Evolutionary conservation across 2,113 vertebrate species (phyloP), one percentile per base, ranked within the genome.

Genomic region (Amazona vittata): DNA sequence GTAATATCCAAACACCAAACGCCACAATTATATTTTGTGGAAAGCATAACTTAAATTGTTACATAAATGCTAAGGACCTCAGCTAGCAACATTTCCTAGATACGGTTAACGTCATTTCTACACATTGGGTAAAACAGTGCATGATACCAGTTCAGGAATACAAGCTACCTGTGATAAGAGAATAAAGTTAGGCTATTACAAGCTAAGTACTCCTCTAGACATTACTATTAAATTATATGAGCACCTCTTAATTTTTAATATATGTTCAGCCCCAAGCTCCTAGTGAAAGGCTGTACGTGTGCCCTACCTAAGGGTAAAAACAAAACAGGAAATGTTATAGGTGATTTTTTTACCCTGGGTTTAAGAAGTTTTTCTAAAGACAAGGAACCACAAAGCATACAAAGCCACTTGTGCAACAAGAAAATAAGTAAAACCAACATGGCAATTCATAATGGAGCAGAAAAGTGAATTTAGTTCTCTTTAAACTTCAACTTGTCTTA

Each of bases 211-310:
- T 92, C 26, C 31, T 90, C 52, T 73, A 53, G 62, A 73, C 62
- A 21, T 57, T 33, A 5, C 73, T 26, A 28, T 82, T 81, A 79
- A 89, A 59, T 86, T 88, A 33, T 78, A 92, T 28, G 64, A 90
- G 26, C 35, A 24, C 55, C 17, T 93, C 60, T 92, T 86, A 60
- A 24, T 88, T 90, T 95, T 96, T 95, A 84, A 64, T 86, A 60
- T 13, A 46, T 89, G 43, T 81, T 90, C 86, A 91, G 43, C 91
- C 83, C 55, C 29, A 19, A 73, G 50, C 47, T 95, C 39, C 35
- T 41, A 2, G 57, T 60, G 26, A 53, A 78, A 47, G 16, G 7
- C 76, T 80, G 1, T 33, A 18, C 31, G 15, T 74, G 39, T 39
- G 35, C 29, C 46, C 81, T 67, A 26, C 35, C 60, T 22, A 6